A percentile compares a stretch with the other conserved stretches of the same genome.
These are phyloP conservation scores for Eutolmus rufibarbis DNA, from an alignment of 2,888 invertebrate genomes.

Conservation along the genomic window DNA sequence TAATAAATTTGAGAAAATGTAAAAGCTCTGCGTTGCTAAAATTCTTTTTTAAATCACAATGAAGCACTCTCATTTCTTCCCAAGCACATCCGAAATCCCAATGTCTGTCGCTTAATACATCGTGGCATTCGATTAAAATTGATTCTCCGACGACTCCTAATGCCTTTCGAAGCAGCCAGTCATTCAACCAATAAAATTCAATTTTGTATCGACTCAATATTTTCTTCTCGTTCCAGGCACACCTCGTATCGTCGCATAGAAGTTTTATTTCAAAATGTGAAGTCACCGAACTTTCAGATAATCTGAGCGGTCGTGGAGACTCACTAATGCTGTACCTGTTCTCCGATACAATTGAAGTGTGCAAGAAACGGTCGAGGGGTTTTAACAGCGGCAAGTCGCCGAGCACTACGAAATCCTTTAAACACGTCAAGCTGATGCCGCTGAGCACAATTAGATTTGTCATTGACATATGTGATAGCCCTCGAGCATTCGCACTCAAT, in stretches of 20 bases:
- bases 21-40: neutral
- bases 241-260: slow-evolving; percentile 91
- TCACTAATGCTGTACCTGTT: slow-evolving; percentile 90
- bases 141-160: neutral
- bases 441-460: slow-evolving; percentile 89
- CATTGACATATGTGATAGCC: slow-evolving; percentile 88
- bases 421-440: slow-evolving; percentile 89
- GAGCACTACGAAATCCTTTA: slow-evolving; percentile 81
- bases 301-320: slow-evolving; percentile 84
- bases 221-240: slow-evolving; percentile 69
- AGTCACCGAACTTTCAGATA: slow-evolving; percentile 85
- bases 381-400: slow-evolving; percentile 76
- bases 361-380: slow-evolving; percentile 82
- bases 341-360: slow-evolving; percentile 93
- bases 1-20: neutral
- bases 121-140: neutral
- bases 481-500: slow-evolving; percentile 88
- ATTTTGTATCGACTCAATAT: slow-evolving; percentile 10
- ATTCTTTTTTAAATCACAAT: neutral
- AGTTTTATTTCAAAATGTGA: slow-evolving; percentile 88
- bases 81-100: neutral
- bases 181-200: neutral
- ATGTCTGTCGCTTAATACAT: neutral
- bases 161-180: neutral
- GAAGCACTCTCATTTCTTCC: neutral